Evolutionary conservation across 2,797 vertebrate genomes (phyloP), one percentile per base, ranked within the genome.

Genomic region (Enteromius mattozi): DNA sequence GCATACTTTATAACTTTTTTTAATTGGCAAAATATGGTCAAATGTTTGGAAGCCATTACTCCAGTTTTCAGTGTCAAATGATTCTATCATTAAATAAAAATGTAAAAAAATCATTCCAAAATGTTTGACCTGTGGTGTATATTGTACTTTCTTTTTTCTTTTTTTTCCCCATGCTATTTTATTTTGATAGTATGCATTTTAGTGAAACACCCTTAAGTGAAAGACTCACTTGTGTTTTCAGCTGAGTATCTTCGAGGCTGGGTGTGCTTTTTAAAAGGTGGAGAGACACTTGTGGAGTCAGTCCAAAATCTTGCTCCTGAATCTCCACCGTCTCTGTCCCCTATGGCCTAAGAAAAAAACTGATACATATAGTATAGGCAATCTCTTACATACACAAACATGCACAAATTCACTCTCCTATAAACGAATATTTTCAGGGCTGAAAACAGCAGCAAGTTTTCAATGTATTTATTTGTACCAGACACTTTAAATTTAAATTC

Each of bases 221-320:
- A 54, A 71, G 59, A 97, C 97, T 96, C 95, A 99, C 97, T 96
- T 93, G 93, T 86, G 90, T 89, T 93, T 93, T 89, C 94, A 86
- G 88, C 76, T 89, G 94, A 93, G 88, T 91, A 92, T 92, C 94
- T 95, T 88, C 88, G 91, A 88, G 92, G 87, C 81, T 87, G 91
- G 88, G 86, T 89, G 91, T 91, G 95, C 92, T 94, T 94, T 90
- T 90, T 94, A 92, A 88, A 92, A 89, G 92, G 93, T 92, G 91
- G 92, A 93, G 92, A 93, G 92, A 93, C 93, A 92, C 91, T 90
- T 91, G 91, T 92, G 92, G 92, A 92, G 92, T 91, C 94, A 91
- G 91, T 91, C 92, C 93, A 89, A 91, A 91, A 94, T 94, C 92
- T 92, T 86, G 92, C 84, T 88, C 94, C 92, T 87, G 95, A 95